Percentiles rank a stretch among this genome's conserved stretches.
phyloP scores from a whole-genome alignment of 2,888 invertebrate species.

The Seira musarum region DNA sequence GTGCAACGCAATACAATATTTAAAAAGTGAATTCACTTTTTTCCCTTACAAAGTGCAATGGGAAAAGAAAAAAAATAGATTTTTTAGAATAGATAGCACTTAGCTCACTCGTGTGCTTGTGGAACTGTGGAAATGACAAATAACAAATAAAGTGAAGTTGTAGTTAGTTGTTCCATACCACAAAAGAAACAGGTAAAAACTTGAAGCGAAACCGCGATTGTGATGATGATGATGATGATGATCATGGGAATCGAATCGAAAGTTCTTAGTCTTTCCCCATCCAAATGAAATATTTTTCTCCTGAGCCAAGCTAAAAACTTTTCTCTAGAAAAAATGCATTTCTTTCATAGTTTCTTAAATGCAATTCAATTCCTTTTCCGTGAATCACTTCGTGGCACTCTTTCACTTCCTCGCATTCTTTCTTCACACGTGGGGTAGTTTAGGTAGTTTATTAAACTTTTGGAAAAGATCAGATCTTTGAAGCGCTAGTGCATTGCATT shows the following conservation, averaged over 20 bases:
- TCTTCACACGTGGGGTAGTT: no score
- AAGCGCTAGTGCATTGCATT: no score
- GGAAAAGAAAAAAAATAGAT: background rate
- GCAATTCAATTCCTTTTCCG: background rate
- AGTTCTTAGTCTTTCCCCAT: background rate
- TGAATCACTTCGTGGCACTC: background rate
- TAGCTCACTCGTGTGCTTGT: background rate
- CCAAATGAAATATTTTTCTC: background rate
- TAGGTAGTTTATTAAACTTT: no score
- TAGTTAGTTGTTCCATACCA: background rate
- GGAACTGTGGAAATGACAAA: background rate
- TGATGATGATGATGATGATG: background rate
- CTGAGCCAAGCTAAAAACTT: background rate
- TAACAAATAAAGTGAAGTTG: background rate
- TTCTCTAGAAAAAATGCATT: background rate
- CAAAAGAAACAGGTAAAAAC: background rate
- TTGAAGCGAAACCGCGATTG: background rate
- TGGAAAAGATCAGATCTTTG: no score
- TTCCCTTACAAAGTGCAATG: background rate
- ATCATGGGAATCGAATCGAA: background rate
- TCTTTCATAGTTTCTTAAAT: background rate
- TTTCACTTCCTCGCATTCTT: no score
- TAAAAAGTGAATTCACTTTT: background rate
- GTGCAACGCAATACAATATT: background rate
- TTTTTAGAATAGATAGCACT: background rate